phyloP scores from a whole-genome alignment of 2,797 vertebrate species.

The Anas acuta region DNA sequence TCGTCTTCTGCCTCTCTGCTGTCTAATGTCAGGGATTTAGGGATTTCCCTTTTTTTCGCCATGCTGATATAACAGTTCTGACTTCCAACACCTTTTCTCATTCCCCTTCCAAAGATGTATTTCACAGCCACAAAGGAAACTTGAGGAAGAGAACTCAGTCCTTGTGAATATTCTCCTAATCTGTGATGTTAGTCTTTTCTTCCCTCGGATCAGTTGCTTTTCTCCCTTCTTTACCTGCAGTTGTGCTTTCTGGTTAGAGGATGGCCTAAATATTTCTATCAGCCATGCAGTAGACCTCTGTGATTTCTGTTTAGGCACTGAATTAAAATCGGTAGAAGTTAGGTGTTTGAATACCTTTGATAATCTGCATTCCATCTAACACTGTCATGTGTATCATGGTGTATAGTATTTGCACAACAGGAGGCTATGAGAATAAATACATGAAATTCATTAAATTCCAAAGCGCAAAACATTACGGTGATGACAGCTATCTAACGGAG shows the following conservation, averaged over 20 bases:
- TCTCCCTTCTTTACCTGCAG: not conserved
- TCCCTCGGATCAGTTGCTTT: not conserved
- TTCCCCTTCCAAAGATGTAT: not conserved
- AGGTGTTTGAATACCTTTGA: not conserved
- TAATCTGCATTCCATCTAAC: not conserved
- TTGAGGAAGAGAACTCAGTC: not conserved
- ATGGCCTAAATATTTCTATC: not conserved
- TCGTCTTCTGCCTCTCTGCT: not conserved
- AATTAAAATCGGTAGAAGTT: not conserved
- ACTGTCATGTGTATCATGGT: not conserved
- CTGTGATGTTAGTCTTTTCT: not conserved
- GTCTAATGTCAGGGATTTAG: not conserved
- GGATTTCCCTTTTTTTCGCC: not conserved
- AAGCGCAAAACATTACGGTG: not conserved
- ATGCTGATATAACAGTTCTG: not conserved
- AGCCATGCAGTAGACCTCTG: not conserved
- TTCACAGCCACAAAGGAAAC: not conserved
- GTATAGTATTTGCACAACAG: not conserved
- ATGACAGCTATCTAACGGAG: not conserved
- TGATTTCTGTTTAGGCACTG: not conserved
- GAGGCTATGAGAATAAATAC: conserved; percentile 34
- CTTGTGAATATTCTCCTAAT: not conserved
- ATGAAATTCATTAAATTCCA: conserved; percentile 31
- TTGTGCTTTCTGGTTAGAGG: not conserved
- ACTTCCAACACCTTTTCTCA: not conserved